Base-by-base conservation (phyloP, 2,888 invertebrate species). In the Dynastes grantii region DNA sequence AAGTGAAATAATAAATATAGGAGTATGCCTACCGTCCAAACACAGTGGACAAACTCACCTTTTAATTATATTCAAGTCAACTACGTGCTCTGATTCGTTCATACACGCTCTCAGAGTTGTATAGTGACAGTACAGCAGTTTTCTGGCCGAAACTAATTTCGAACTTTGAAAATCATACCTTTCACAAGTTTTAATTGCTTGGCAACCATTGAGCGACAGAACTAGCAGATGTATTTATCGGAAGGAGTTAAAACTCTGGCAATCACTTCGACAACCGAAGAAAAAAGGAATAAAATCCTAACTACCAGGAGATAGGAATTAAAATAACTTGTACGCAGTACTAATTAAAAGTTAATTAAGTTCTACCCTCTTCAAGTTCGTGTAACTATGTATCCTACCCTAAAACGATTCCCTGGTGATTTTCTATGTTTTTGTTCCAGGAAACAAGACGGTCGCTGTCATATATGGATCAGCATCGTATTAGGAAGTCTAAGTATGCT, bases 401-500 rank as follows among this genome's bases (percentile, higher is more conserved):
- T 2, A 45, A 45, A 45, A 11, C 9, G 9, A 45, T 45, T 45
- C 45, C 45, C 45, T 45, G 11, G 3, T 8, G 9, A 2, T 45
- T 45, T 37, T 45, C 22, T 29, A 29, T 51, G 76, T 78, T 83
- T 80, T 82, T 80, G 81, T 78, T 86, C 13, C 88, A 91, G 91
- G 61, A 89, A 89, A 76, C 81, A 85, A 4, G 86, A 87, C 78
- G 88, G 88, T 73, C 85, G 85, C 65, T 86, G 85, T 80, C 89
- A 90, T 81, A 91, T 94, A n/a, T 93, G 93, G 92, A 90, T 91
- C 77, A 94, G 95, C 84, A 91, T 94, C n/a, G 86, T 92, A 22
- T 89, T 94, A 78, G 95, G 95, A 0, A 93, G 94, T 0, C 90
- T 95, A 71, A 94, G 95, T 85, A 95, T 96, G 95, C 90, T 97